Percentiles rank a stretch among this genome's conserved stretches.
Evolutionary conservation across 2,113 vertebrate genomes (phyloP).

Genomic region (Pteronura brasiliensis): DNA sequence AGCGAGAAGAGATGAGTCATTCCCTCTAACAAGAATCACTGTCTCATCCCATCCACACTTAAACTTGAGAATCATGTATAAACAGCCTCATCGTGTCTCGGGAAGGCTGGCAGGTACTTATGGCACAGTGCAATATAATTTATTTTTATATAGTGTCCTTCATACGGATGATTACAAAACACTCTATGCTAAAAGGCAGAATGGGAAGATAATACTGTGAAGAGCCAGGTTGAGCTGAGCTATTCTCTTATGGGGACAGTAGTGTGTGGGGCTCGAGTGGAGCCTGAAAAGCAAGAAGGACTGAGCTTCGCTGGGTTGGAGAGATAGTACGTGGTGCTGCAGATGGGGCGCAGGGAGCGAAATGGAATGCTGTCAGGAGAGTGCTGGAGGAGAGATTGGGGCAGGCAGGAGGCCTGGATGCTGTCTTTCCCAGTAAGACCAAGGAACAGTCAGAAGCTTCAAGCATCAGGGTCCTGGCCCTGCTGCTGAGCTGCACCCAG

Average conservation of each 20-base stretch:
- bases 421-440: background rate
- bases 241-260: background rate
- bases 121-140: constrained; percentile 29
- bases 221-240: constrained; percentile 28
- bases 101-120: constrained; percentile 32
- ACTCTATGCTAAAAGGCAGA: background rate
- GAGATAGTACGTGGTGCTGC: background rate
- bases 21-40: constrained; percentile 40
- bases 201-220: constrained; percentile 13
- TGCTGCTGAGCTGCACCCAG: rapidly evolving
- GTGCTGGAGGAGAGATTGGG: background rate
- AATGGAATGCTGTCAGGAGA: background rate
- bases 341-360: background rate
- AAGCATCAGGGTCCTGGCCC: background rate
- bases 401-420: background rate
- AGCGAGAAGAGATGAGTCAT: constrained; percentile 34
- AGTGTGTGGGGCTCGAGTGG: background rate
- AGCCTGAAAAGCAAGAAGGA: background rate
- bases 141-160: constrained; percentile 63
- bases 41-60: constrained; percentile 4
- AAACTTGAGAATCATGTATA: constrained; percentile 34
- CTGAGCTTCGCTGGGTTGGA: background rate
- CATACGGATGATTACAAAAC: constrained; percentile 50
- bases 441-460: background rate
- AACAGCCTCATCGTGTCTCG: constrained; percentile 29